phyloP scores from a whole-genome alignment of 2,888 invertebrate genomes.

The Ceramica pisi region DNA sequence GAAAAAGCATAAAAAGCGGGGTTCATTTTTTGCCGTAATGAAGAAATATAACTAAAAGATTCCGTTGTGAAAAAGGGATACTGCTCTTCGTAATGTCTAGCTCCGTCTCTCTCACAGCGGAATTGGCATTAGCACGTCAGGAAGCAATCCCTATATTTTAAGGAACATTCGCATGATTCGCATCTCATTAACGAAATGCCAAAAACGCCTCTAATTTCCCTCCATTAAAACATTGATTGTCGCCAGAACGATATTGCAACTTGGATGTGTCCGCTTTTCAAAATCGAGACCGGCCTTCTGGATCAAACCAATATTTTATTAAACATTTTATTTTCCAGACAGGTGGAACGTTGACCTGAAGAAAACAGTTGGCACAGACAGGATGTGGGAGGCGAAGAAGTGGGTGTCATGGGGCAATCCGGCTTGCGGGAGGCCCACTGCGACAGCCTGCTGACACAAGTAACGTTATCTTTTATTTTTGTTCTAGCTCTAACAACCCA shows the following conservation, averaged over 20 bases:
- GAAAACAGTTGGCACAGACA: slow-evolving; percentile 38
- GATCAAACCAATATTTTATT: background rate
- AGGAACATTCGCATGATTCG: no score
- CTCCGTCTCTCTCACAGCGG: no score
- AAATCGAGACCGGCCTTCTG: no score
- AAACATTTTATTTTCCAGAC: slow-evolving; percentile 25
- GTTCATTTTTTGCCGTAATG: background rate
- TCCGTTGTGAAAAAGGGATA: background rate
- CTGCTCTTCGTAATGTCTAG: background rate
- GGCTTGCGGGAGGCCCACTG: slow-evolving; percentile 38
- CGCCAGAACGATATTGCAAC: no score
- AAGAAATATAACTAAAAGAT: background rate
- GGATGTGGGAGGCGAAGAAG: slow-evolving; percentile 43
- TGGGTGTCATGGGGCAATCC: slow-evolving; percentile 45
- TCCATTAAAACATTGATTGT: no score
- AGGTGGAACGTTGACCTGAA: slow-evolving; percentile 33
- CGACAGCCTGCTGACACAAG: slow-evolving; percentile 28
- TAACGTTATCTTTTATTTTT: slow-evolving; percentile 44
- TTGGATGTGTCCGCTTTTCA: background rate
- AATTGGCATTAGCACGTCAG: no score
- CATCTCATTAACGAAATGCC: no score
- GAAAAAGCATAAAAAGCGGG: background rate
- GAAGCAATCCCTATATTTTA: no score
- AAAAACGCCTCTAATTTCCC: no score
- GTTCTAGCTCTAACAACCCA: slow-evolving; percentile 19